These are phyloP conservation scores for Cyclina sinensis DNA, from an alignment of 1,140 invertebrate genomes.

Conservation along the genomic window DNA sequence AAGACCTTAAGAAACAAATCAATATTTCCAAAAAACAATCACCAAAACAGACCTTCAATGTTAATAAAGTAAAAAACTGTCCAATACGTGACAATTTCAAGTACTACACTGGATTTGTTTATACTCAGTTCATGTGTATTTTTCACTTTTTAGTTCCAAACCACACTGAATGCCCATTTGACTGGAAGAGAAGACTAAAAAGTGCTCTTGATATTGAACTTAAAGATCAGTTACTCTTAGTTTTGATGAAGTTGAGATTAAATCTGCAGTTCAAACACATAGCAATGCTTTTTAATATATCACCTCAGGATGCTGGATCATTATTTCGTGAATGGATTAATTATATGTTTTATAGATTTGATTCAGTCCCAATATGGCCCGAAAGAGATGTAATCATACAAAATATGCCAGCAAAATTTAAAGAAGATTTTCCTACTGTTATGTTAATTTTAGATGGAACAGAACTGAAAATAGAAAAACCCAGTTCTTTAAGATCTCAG, in stretches of 20 bases:
- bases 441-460: slow-evolving; percentile 70
- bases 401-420: slow-evolving; percentile 61
- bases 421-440: slow-evolving; percentile 51
- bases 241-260: slow-evolving; percentile 25
- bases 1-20: not conserved
- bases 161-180: slow-evolving; percentile 7
- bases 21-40: not conserved
- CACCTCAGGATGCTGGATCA: slow-evolving; percentile 24
- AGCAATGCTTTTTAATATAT: slow-evolving; percentile 25
- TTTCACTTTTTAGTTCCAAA: slow-evolving; percentile 48
- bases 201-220: slow-evolving; percentile 26
- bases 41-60: not conserved
- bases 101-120: slow-evolving; percentile 54
- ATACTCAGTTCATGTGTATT: slow-evolving; percentile 40
- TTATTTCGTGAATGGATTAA: slow-evolving; percentile 64
- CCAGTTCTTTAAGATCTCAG: slow-evolving; percentile 41
- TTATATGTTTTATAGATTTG: slow-evolving; percentile 68
- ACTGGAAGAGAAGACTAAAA: not conserved
- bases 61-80: not conserved
- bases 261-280: slow-evolving; percentile 52
- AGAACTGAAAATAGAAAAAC: slow-evolving; percentile 64
- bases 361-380: slow-evolving; percentile 62
- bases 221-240: slow-evolving; percentile 47
- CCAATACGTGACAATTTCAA: slow-evolving; percentile 35
- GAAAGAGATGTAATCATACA: slow-evolving; percentile 40